Conservation (phyloP, 2,797 vertebrate species). For the Melanotaenia pygmaea region DNA sequence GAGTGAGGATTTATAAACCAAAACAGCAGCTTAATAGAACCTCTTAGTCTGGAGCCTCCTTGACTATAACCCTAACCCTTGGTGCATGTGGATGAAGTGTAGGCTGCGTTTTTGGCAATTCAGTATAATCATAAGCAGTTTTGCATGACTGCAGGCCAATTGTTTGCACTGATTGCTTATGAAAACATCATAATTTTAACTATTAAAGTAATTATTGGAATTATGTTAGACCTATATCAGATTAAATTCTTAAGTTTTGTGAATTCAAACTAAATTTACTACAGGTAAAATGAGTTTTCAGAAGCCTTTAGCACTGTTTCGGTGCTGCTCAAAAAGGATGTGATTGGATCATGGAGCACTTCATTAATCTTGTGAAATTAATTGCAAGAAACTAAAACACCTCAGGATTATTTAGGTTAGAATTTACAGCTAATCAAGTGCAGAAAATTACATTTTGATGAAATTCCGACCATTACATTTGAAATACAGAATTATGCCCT, state of each 20-base stretch:
- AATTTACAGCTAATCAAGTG: background rate
- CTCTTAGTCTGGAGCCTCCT: slow-evolving; percentile 3
- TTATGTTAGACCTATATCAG: background rate
- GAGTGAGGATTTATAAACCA: background rate
- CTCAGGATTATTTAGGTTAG: background rate
- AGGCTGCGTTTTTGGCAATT: slow-evolving; percentile 18
- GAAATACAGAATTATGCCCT: background rate
- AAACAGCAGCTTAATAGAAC: background rate
- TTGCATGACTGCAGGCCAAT: slow-evolving; percentile 27
- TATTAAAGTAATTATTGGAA: slow-evolving; percentile 5
- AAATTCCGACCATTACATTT: background rate
- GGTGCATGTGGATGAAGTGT: background rate
- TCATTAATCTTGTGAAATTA: background rate
- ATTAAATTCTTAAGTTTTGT: too few species aligned
- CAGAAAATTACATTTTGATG: background rate
- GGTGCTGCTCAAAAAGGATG: background rate
- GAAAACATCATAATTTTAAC: slow-evolving; percentile 20
- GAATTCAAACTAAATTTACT: background rate
- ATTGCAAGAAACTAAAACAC: background rate
- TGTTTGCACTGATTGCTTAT: slow-evolving; percentile 31
- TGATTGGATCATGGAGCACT: too few species aligned
- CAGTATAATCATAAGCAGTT: slow-evolving; percentile 19
- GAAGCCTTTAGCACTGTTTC: background rate
- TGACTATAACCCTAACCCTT: background rate
- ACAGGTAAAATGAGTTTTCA: background rate